Evolutionary conservation across 2,888 invertebrate species (phyloP).

Genomic region (Allolobophora icterica): DNA sequence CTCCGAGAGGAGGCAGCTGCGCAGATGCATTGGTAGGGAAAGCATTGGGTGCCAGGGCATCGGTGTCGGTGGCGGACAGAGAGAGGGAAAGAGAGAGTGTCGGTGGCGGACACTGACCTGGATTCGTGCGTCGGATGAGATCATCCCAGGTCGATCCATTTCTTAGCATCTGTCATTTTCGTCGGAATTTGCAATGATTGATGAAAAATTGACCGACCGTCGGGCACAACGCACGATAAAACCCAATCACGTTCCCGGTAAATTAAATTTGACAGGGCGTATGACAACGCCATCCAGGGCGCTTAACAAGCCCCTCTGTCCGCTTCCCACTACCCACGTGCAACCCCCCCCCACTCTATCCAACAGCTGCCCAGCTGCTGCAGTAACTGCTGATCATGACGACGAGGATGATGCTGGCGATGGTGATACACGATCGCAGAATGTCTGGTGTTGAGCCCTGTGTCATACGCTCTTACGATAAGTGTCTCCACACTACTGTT

Average conservation of each 20-base stretch:
- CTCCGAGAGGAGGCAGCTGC: background rate
- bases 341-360: background rate
- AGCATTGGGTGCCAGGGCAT: background rate
- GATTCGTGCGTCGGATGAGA: background rate
- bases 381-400: background rate
- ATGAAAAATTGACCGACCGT: slow-evolving; percentile 25
- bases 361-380: background rate
- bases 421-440: no score
- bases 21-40: background rate
- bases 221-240: background rate
- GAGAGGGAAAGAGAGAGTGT: background rate
- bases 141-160: slow-evolving; percentile 12
- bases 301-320: background rate
- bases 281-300: background rate
- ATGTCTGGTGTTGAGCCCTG: background rate
- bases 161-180: slow-evolving; percentile 24
- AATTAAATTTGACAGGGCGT: slow-evolving; percentile 17
- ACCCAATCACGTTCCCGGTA: slow-evolving; percentile 1
- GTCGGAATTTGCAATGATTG: background rate
- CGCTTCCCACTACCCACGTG: background rate
- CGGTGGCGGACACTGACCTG: background rate
- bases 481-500: background rate
- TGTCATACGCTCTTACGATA: background rate
- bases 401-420: background rate
- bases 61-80: background rate